Evolutionary conservation across 2,113 vertebrate species (phyloP).

Genomic region (Stegastes partitus): DNA sequence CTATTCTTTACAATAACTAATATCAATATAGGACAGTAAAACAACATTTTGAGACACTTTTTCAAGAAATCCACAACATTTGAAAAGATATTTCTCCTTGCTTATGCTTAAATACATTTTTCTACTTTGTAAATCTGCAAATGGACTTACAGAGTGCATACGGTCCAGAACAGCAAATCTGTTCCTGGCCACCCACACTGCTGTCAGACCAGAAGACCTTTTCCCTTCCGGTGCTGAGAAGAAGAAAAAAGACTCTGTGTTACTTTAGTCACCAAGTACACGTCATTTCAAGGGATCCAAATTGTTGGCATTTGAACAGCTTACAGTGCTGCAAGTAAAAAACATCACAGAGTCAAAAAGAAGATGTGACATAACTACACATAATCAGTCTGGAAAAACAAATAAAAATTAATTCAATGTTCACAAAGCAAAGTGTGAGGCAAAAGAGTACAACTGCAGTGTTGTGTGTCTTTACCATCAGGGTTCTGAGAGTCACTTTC

Average conservation of each 20-base stretch:
- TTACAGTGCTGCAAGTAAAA: background rate
- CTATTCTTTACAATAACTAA: too few relatives aligned
- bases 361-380: background rate
- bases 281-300: background rate
- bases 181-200: slow-evolving; percentile 98
- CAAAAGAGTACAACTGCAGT: background rate
- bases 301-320: background rate
- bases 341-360: accelerated
- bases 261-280: background rate
- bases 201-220: slow-evolving; percentile 95
- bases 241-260: background rate
- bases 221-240: slow-evolving; percentile 94
- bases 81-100: too few relatives aligned
- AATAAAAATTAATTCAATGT: background rate
- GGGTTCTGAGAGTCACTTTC: slow-evolving; percentile 98
- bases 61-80: too few relatives aligned
- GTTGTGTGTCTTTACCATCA: slow-evolving; percentile 85
- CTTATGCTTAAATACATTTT: background rate
- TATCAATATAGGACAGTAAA: too few relatives aligned
- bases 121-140: background rate
- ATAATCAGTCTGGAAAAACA: background rate
- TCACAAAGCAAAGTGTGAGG: too few relatives aligned
- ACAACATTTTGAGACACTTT: too few relatives aligned
- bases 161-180: slow-evolving; percentile 96
- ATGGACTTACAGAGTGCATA: slow-evolving; percentile 93